Evolutionary conservation across 92 coral and sea anemone genomes (phyloP), one percentile per base, ranked within the genome.

Genomic region (Montipora capitata): DNA sequence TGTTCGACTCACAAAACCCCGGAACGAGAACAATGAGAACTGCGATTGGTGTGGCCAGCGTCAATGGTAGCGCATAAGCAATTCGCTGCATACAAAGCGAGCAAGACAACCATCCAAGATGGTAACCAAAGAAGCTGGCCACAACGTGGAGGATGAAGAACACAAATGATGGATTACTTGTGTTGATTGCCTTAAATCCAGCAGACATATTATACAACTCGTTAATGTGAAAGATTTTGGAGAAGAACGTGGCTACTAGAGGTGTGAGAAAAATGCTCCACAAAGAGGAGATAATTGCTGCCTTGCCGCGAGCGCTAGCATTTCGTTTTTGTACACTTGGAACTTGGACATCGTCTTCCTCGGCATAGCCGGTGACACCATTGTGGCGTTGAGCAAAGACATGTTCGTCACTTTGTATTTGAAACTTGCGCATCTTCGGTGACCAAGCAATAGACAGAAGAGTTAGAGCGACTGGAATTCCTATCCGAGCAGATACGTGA

Each of bases 361-460:
- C 42, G 56, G 8, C 11, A 12, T 66, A 18, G 13, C 52, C 18
- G 40, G 5, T 11, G 7, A 67, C 38, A 3, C n/a, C 43, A 4
- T 17, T 45, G 40, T 20, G 16, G 14, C 79, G 5, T 12, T 51
- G 18, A 2, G 35, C 20, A 9, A 10, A n/a, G 27, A 10, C 41
- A n/a, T 15, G 49, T 78, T 40, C 38, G 18, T 80, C 66, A 54
- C 87, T 88, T 39, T 68, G 78, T 65, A 84, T 86, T 69, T 91
- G 94, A 9, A 87, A 76, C 27, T 91, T 76, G 16, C 94, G 83
- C 91, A 87, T 75, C 62, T 75, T 81, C 1, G 94, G 94, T 57
- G 91, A 87, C 94, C 94, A 91, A 68, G 88, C 81, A 17, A 84
- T 72, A 35, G 94, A 91, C 8, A 91, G 80, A 78, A 91, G 61